Evolutionary conservation across 2,888 invertebrate genomes (phyloP), one percentile per base, ranked within the genome.

Genomic region (Cephonodes hylas): DNA sequence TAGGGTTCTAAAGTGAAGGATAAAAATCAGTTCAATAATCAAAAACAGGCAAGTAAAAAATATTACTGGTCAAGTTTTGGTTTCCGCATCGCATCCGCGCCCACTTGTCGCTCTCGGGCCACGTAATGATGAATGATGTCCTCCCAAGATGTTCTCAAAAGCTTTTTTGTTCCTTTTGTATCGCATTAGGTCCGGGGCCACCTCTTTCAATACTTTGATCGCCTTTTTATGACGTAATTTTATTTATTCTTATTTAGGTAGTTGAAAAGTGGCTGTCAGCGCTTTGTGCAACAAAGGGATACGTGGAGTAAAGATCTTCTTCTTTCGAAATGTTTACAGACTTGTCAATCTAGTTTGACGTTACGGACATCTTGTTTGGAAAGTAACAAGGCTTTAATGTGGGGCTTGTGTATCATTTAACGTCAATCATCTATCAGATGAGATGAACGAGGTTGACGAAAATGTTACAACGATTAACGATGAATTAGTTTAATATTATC

Each of bases 181-280:
- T 70, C 68, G 68, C 74, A 71, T 73, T 81, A 76, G 72, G 71
- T 67, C 70, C 69, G 68, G 71, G 79, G 73, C 80, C 79, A 78
- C 80, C 80, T 78, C 74, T 72, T 71, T 70, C 68, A 69, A 67
- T 66, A 71, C 77, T 77, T 79, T 79, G 79, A 81, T 78, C 78
- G 75, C 73, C 67, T 80, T 80, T 83, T 84, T 83, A 80, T 80
- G 80, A 81, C 74, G 76, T 79, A 76, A 79, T 83, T 81, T 83
- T 81, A 42, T 60, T 60, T 53, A 81, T 81, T 82, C 76, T 81
- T 76, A 73, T 75, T 69, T 70, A 66, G 70, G 74, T 78, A 74
- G 78, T 74, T 73, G 73, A 74, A 77, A 79, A 73, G 63, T 72
- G 75, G 68, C 66, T 75, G 76, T 79, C 77, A 75, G 67, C 75